phyloP scores from a whole-genome alignment of 2,797 vertebrate species.

The Epinephelus coioides region DNA sequence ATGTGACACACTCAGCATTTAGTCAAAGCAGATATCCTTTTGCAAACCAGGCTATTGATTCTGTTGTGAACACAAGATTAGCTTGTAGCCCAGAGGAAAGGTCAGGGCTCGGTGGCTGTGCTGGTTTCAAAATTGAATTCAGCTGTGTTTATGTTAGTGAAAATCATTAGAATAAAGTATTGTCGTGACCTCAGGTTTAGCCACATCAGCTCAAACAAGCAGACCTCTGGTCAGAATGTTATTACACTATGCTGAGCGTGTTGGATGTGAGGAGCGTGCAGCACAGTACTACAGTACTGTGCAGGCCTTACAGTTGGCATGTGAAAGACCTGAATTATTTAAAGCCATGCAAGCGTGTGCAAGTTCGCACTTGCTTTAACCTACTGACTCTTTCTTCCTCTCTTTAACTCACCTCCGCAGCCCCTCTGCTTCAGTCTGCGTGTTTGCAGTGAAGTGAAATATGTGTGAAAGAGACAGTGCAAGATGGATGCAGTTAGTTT shows the following conservation, averaged over 20 bases:
- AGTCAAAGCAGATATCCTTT: constrained; percentile 58
- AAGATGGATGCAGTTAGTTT: constrained; percentile 41
- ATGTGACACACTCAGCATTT: constrained; percentile 49
- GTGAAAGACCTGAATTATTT: constrained; percentile 75
- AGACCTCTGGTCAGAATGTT: constrained; percentile 10
- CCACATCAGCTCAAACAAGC: constrained; percentile 19
- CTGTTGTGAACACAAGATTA: constrained; percentile 54
- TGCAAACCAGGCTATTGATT: constrained; percentile 58
- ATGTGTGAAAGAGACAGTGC: constrained; percentile 50
- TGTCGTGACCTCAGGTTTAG: neutral
- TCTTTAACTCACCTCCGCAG: constrained; percentile 27
- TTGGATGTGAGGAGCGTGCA: constrained; percentile 2
- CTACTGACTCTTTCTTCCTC: constrained; percentile 51
- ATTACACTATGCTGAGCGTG: constrained; percentile 24
- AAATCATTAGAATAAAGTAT: constrained; percentile 9
- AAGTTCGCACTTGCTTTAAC: constrained; percentile 69
- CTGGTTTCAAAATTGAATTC: constrained; percentile 1
- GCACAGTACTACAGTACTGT: constrained; percentile 1
- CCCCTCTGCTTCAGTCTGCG: neutral
- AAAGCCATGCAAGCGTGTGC: constrained; percentile 57
- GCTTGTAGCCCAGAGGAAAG: constrained; percentile 32
- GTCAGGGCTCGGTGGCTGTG: constrained; percentile 28
- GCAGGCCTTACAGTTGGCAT: constrained; percentile 46
- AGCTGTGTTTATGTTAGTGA: neutral
- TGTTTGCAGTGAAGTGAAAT: constrained; percentile 45